Conservation (phyloP, 1,140 invertebrate genomes). For the Tetramorium simillimum region DNA sequence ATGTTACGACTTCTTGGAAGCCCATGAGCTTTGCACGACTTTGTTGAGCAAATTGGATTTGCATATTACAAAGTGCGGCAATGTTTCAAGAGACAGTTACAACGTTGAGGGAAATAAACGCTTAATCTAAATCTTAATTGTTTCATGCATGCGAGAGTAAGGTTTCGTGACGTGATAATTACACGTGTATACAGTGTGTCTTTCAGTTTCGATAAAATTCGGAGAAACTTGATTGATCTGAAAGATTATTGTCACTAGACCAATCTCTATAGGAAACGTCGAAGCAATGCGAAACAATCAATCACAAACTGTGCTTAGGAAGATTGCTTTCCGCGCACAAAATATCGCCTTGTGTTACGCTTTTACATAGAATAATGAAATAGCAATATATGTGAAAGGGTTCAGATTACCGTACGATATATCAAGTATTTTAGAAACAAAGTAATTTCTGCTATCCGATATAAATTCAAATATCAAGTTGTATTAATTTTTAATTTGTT, state of each 20-base stretch:
- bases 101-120: constrained; percentile 3
- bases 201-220: not conserved
- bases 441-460: not conserved
- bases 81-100: constrained; percentile 16
- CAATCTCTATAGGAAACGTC: not conserved
- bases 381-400: not conserved
- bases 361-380: no score
- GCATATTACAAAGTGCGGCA: constrained; percentile 18
- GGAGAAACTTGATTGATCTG: not conserved
- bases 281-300: not conserved
- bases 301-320: not conserved
- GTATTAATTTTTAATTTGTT: not conserved
- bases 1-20: constrained; percentile 31
- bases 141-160: not conserved
- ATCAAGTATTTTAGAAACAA: not conserved
- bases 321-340: not conserved
- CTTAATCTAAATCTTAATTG: constrained; percentile 11
- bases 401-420: not conserved
- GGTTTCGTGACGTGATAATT: not conserved
- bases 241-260: not conserved
- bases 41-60: constrained; percentile 39
- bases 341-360: not conserved
- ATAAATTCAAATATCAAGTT: not conserved
- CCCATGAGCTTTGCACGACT: constrained; percentile 15
- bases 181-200: not conserved